Evolutionary conservation across 1,140 invertebrate species (phyloP), one percentile per base, ranked within the genome.

Genomic region (Pteromalus puparum): DNA sequence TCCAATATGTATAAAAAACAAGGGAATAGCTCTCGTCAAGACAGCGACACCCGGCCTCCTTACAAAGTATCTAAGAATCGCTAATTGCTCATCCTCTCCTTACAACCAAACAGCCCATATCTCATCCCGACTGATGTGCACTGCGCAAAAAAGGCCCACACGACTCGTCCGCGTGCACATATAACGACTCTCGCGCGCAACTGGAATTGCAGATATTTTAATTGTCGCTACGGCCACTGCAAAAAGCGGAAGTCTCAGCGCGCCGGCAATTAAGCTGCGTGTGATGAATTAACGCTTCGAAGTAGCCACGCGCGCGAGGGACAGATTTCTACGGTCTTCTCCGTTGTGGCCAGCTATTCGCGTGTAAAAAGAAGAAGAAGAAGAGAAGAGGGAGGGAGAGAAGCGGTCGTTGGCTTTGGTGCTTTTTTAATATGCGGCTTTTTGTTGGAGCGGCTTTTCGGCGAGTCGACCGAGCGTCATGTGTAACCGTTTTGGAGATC

Each of bases 161-260:
- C 30, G 61, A 28, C n/a, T 13, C 67, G 67, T 34, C 1, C 21
- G 21, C 21, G 2, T 10, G 26, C 34, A 82, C 67, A 82, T 10
- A 82, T 82, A 82, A 82, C 81, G 81, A 76, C 73, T 77, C 38
- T n/a, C 73, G 21, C 30, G 15, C 48, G 75, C 67, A n/a, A 73
- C 65, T 61, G 83, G 77, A 79, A 84, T 84, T 67, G 72, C 83
- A 84, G 75, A 84, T 84, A 84, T 84, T 84, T 84, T 84, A 84
- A 84, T 84, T 84, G 72, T 73, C 77, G 30, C 26, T 1, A 2
- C 24, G 1, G 26, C 24, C 1, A 38, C 42, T 1, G 65, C 28
- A 42, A 26, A 46, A 53, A 38, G 2, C 68, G 68, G 5, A 61
- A 61, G 53, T 18, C 53, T 4, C 68, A 24, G n/a, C 74, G 68